Percentiles rank a stretch among this genome's conserved stretches.
phyloP scores from a whole-genome alignment of 1,140 invertebrate genomes.

The Saccostrea echinata region DNA sequence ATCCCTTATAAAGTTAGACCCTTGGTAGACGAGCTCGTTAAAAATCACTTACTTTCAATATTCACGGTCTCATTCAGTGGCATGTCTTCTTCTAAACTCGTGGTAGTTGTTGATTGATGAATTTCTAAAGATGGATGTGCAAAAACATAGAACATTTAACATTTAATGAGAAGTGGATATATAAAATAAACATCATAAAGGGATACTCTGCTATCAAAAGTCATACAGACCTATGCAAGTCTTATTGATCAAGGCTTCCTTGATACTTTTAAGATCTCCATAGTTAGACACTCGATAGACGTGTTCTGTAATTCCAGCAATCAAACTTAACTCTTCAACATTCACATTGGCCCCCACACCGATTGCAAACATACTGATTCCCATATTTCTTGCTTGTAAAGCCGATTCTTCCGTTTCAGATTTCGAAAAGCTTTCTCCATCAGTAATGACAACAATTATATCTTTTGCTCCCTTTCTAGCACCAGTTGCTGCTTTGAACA shows the following conservation, averaged over 20 bases:
- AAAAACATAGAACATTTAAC: too few species aligned
- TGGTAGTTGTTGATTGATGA: too few species aligned
- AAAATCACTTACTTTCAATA: too few species aligned
- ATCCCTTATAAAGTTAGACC: too few species aligned
- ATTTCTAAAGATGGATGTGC: too few species aligned
- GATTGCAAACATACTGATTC: slow-evolving; percentile 65
- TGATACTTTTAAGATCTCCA: slow-evolving; percentile 58
- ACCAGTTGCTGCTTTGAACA: slow-evolving; percentile 60
- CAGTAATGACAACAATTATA: slow-evolving; percentile 70
- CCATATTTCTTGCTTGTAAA: neutral
- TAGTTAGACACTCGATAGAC: slow-evolving; percentile 65
- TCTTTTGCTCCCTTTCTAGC: slow-evolving; percentile 56
- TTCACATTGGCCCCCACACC: slow-evolving; percentile 64
- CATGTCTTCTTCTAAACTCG: too few species aligned
- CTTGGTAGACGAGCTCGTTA: too few species aligned
- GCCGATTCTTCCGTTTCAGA: slow-evolving; percentile 45
- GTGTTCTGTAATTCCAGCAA: slow-evolving; percentile 63
- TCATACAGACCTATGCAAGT: slow-evolving; percentile 65
- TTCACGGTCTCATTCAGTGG: too few species aligned
- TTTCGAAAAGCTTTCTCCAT: slow-evolving; percentile 64
- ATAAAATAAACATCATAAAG: too few species aligned
- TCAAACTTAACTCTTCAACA: slow-evolving; percentile 59
- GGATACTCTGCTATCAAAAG: too few species aligned
- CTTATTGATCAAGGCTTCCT: slow-evolving; percentile 52
- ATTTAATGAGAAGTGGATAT: too few species aligned